Percentiles rank a stretch among this genome's conserved stretches.
These are phyloP conservation scores for Aleiodes leptofemur DNA, from an alignment of 2,888 invertebrate species.

Conservation along the genomic window DNA sequence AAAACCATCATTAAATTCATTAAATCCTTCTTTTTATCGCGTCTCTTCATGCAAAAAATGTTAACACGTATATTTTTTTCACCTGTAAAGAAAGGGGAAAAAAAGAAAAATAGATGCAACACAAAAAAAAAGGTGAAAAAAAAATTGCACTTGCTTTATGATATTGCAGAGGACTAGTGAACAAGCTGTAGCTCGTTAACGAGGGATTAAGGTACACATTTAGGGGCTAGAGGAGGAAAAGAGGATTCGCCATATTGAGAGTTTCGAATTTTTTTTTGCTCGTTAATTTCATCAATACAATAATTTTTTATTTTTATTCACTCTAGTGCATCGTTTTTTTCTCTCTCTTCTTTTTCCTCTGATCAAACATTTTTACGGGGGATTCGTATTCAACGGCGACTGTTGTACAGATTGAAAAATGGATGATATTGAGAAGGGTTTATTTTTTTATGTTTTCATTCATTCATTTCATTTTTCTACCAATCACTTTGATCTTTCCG, in stretches of 20 bases:
- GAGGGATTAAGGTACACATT: constrained; percentile 50
- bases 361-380: too few species aligned
- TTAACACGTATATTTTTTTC: background rate
- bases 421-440: too few species aligned
- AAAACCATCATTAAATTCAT: constrained; percentile 43
- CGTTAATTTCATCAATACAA: constrained; percentile 39
- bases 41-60: constrained; percentile 40
- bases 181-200: constrained; percentile 50
- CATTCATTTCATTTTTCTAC: too few species aligned
- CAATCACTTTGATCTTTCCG: too few species aligned
- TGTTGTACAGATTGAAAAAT: too few species aligned
- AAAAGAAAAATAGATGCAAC: background rate
- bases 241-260: constrained; percentile 40
- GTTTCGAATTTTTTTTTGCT: constrained; percentile 26
- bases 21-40: constrained; percentile 49
- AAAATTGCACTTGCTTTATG: constrained; percentile 22
- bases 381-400: too few species aligned
- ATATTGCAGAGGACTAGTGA: constrained; percentile 29
- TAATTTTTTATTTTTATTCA: constrained; percentile 3
- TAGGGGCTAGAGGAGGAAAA: constrained; percentile 35
- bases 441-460: too few species aligned
- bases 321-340: too few species aligned
- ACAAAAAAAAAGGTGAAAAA: constrained; percentile 3
- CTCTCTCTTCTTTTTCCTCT: too few species aligned
- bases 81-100: background rate